These are phyloP conservation scores for Cetoscarus ocellatus DNA, from an alignment of 2,797 vertebrate species.

Conservation along the genomic window DNA sequence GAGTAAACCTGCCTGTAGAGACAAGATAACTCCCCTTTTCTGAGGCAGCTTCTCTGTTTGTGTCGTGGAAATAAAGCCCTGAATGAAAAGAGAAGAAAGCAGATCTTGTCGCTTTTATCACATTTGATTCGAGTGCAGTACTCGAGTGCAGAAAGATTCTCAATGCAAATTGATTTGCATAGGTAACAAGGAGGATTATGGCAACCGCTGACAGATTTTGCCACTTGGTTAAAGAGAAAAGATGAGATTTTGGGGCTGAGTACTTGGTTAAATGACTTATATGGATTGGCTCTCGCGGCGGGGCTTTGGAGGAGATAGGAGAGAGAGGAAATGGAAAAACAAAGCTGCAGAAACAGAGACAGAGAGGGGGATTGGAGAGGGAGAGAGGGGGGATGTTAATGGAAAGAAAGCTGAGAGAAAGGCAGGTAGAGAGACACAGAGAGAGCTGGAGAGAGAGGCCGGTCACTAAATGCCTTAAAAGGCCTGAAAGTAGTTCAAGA, in stretches of 20 bases:
- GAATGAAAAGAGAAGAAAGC: slow-evolving; percentile 35
- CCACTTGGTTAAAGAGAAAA: slow-evolving; percentile 54
- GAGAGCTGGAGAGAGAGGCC: slow-evolving; percentile 31
- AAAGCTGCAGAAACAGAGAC: slow-evolving; percentile 49
- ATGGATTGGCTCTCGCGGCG: slow-evolving; percentile 62
- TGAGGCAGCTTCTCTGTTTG: not conserved
- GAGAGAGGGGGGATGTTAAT: slow-evolving; percentile 36
- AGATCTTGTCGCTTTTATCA: slow-evolving; percentile 34
- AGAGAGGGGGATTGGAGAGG: slow-evolving; percentile 3
- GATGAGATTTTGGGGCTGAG: slow-evolving; percentile 58
- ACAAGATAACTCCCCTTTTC: slow-evolving; percentile 3
- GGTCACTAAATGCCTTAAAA: slow-evolving; percentile 78
- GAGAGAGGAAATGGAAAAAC: slow-evolving; percentile 65
- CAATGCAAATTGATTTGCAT: slow-evolving; percentile 62
- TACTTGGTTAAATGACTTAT: slow-evolving; percentile 72
- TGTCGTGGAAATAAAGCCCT: slow-evolving; percentile 24
- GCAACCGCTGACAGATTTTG: slow-evolving; percentile 49
- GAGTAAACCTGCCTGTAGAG: slow-evolving; percentile 30
- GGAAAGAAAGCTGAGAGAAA: slow-evolving; percentile 50
- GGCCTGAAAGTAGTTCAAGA: slow-evolving; percentile 70
- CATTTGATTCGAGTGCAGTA: slow-evolving; percentile 44
- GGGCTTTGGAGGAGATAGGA: slow-evolving; percentile 51
- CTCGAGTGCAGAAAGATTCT: slow-evolving; percentile 48
- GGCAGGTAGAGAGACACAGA: slow-evolving; percentile 27
- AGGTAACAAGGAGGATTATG: slow-evolving; percentile 65